phyloP scores from a whole-genome alignment of 2,113 vertebrate species.

The Mystacornis crossleyi region DNA sequence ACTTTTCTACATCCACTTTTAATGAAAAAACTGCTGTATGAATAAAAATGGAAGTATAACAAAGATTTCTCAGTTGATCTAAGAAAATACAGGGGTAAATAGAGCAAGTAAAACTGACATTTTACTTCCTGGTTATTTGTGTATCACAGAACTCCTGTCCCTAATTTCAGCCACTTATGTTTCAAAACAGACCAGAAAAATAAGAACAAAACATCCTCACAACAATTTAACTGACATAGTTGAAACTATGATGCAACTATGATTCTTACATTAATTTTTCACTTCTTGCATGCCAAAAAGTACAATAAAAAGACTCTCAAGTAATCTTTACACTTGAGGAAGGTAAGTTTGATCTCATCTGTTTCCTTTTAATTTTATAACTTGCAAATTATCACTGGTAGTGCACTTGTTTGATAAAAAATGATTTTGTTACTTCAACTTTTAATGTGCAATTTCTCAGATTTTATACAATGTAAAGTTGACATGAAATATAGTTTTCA shows the following conservation, averaged over 20 bases:
- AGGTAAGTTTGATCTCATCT: neutral
- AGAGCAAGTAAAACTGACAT: neutral
- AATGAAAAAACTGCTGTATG: constrained; percentile 77
- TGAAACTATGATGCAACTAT: neutral
- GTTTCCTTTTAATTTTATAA: neutral
- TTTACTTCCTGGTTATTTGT: constrained; percentile 4
- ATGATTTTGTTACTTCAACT: neutral
- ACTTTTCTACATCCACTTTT: constrained; percentile 58
- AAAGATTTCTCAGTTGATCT: constrained; percentile 36
- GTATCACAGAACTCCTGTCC: neutral
- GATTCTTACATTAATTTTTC: neutral
- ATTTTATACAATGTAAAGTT: neutral
- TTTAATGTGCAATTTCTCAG: neutral
- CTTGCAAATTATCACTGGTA: neutral
- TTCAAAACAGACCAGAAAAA: constrained; percentile 36
- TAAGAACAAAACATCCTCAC: constrained; percentile 1
- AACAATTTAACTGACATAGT: neutral
- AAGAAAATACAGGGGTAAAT: constrained; percentile 45
- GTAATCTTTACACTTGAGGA: neutral
- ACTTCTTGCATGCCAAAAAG: neutral
- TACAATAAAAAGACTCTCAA: neutral
- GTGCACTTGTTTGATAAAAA: neutral
- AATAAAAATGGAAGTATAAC: constrained; percentile 74
- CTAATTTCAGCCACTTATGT: neutral
- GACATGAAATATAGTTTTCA: neutral